A percentile compares a stretch with the other conserved stretches of the same genome.
Conservation (phyloP, 2,888 invertebrate species). For the Hetaerina titia region DNA sequence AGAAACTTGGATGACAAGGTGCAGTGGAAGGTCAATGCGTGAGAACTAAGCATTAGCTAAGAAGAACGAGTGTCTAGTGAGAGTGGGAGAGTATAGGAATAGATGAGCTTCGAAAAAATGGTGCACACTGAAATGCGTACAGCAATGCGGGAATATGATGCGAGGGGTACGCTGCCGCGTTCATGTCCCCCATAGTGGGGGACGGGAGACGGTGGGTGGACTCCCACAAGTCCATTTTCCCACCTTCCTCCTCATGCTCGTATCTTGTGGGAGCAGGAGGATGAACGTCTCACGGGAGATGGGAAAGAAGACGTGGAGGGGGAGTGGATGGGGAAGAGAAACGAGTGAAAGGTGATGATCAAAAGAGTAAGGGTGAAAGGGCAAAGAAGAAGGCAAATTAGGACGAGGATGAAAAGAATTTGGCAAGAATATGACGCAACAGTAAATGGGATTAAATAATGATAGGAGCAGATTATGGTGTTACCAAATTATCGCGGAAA, state of each 20-base stretch:
- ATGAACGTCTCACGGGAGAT: neutral
- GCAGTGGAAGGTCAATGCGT: neutral
- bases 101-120: neutral
- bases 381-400: neutral
- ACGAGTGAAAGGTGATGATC: neutral
- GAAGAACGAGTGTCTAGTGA: neutral
- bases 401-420: neutral
- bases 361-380: neutral
- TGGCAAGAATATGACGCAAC: too few species aligned
- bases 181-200: slow-evolving; percentile 11
- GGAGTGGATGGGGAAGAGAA: neutral
- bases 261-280: neutral
- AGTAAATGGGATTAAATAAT: too few species aligned
- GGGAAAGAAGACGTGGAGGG: neutral
- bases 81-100: neutral
- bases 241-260: neutral
- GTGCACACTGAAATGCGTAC: slow-evolving; percentile 26
- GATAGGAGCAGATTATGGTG: too few species aligned
- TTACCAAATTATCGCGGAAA: too few species aligned
- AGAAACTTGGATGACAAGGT: neutral
- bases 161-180: neutral
- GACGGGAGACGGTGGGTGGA: neutral
- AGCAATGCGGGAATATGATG: neutral
- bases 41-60: neutral
- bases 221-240: neutral